Evolutionary conservation across 2,113 vertebrate species (phyloP).

Genomic region (Neoarius graeffei): DNA sequence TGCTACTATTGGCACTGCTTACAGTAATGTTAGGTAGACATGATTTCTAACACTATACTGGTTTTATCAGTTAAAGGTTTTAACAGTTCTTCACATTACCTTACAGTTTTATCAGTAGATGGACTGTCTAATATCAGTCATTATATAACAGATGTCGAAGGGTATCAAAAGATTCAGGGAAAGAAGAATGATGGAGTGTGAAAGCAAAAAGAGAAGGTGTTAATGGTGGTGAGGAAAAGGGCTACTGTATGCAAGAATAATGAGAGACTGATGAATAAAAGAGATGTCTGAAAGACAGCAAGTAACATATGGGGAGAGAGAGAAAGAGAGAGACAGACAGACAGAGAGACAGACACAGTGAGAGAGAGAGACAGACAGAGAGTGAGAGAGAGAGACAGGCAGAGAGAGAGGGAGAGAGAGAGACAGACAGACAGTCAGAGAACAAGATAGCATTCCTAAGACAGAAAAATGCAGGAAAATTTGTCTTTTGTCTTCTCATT

Average conservation of each 20-base stretch:
- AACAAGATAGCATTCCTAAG: neutral
- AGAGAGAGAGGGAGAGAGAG: neutral
- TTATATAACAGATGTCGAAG: neutral
- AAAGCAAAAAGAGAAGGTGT: constrained; percentile 2
- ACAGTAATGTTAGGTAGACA: constrained; percentile 43
- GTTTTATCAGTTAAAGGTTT: constrained; percentile 27
- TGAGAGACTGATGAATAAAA: neutral
- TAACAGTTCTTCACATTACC: constrained; percentile 21
- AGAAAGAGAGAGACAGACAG: neutral
- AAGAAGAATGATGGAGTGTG: neutral
- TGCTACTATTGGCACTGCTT: constrained; percentile 28
- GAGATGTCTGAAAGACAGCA: constrained; percentile 1
- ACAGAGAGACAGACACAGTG: constrained; percentile 29
- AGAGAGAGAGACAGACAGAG: constrained; percentile 16
- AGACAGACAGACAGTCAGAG: too few species aligned
- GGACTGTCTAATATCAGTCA: constrained; percentile 11
- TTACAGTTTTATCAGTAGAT: neutral
- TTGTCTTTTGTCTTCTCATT: constrained; percentile 26
- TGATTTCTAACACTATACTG: constrained; percentile 59
- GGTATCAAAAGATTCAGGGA: constrained; percentile 9
- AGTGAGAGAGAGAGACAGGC: constrained; percentile 8
- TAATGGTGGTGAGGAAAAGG: neutral
- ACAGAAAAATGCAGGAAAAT: constrained; percentile 16
- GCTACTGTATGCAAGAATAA: neutral
- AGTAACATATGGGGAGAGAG: neutral